Evolutionary conservation across 1,140 invertebrate genomes (phyloP).

Genomic region (Chymomyza costata): DNA sequence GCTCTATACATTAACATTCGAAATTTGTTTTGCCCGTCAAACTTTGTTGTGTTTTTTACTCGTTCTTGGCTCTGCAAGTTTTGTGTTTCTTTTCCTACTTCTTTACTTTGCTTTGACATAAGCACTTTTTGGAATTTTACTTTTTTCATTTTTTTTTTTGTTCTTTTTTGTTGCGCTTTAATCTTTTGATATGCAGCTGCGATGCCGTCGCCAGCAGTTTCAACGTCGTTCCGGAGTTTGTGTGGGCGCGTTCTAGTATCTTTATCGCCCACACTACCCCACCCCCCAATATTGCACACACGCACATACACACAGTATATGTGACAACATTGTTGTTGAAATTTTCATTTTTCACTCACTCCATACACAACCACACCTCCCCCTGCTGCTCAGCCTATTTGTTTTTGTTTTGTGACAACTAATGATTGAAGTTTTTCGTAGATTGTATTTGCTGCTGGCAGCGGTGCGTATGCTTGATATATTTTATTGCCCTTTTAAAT

Average conservation of each 20-base stretch:
- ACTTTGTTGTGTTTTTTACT: too few relatives aligned
- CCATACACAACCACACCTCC: too few relatives aligned
- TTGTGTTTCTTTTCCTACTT: conserved; percentile 39
- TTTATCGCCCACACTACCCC: conserved; percentile 29
- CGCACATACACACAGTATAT: too few relatives aligned
- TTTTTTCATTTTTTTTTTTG: conserved; percentile 37
- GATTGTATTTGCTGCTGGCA: conserved; percentile 15
- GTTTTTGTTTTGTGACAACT: conserved; percentile 32
- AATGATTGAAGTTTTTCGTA: conserved; percentile 47
- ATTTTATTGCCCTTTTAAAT: conserved; percentile 69
- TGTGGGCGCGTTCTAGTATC: conserved; percentile 37
- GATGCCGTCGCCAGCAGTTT: conserved; percentile 49
- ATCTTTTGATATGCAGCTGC: conserved; percentile 63
- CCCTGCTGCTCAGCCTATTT: too few relatives aligned
- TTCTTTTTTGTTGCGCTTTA: conserved; percentile 53
- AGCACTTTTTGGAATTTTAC: conserved; percentile 43
- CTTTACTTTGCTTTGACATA: conserved; percentile 33
- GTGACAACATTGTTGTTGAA: too few relatives aligned
- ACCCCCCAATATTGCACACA: not conserved
- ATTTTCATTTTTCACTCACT: conserved; percentile 31
- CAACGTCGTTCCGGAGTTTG: conserved; percentile 25
- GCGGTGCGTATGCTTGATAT: conserved; percentile 68
- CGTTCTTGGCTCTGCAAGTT: conserved; percentile 42
- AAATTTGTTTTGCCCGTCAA: not conserved
- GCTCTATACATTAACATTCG: too few relatives aligned